A percentile compares a stretch with the other conserved stretches of the same genome.
phyloP scores from a whole-genome alignment of 2,888 invertebrate species.

The Anorthoa munda region DNA sequence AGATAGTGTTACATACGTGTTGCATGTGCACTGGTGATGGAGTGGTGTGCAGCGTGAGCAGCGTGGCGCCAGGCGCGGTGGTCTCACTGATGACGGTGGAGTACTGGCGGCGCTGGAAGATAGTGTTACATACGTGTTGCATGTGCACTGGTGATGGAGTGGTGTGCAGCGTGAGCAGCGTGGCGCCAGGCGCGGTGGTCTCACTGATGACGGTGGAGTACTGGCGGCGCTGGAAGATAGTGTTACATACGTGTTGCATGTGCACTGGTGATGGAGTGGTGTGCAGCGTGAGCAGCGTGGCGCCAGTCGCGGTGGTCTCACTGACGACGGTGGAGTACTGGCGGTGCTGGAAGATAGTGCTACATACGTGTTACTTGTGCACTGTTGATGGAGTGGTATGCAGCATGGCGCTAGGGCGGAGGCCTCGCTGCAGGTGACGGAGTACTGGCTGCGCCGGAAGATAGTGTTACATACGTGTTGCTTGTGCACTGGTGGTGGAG shows the following conservation, averaged over 20 bases:
- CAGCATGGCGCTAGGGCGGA: conserved; percentile 94
- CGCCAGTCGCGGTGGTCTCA: conserved; percentile 94
- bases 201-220: conserved; percentile 94
- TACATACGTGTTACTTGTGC: conserved; percentile 40
- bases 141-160: conserved; percentile 75
- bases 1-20: no score
- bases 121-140: no score
- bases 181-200: conserved; percentile 93
- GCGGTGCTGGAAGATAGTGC: conserved; percentile 92
- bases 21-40: conserved; percentile 52
- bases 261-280: conserved; percentile 85
- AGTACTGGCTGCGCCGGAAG: conserved; percentile 94
- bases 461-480: no score
- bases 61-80: conserved; percentile 93
- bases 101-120: conserved; percentile 94
- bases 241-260: no score
- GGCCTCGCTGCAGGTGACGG: conserved; percentile 94
- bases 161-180: conserved; percentile 93
- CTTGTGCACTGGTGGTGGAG: conserved; percentile 69
- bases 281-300: conserved; percentile 93
- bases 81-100: conserved; percentile 94
- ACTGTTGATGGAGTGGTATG: conserved; percentile 88
- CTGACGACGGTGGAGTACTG: conserved; percentile 93
- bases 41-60: conserved; percentile 93
- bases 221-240: conserved; percentile 93